Evolutionary conservation across 1,140 invertebrate genomes (phyloP), one percentile per base, ranked within the genome.

Genomic region (Drosophila tristis): DNA sequence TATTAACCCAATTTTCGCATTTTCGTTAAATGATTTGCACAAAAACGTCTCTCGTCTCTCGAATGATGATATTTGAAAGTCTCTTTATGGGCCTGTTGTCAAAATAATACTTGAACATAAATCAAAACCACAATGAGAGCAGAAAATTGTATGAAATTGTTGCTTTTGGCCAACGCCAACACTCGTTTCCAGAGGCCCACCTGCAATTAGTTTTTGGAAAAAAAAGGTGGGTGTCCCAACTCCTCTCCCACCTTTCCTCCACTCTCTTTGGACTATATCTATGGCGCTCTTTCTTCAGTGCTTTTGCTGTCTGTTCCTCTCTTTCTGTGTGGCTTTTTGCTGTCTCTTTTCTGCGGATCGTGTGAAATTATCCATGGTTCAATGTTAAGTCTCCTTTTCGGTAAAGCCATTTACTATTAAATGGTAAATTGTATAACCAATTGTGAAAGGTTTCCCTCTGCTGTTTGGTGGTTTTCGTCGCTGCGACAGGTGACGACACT

Each of bases 1-100:
- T 86, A 85, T 85, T 87, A 87, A 87, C 82, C 78, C 74, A 86
- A 86, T 85, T 80, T 85, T 80, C 68, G 39, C 35, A 65, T 78
- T 74, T 78, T 74, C 74, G 78, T 54, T 49, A 71, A 71, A 75
- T 75, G 45, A 63, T 74, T 74, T 75, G 71, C 72, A 65, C 79
- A 74, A 80, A 84, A 78, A 66, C 58, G 20, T 25, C 29, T 58
- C 54, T 9, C 31, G 16, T 16, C 16, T 16, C 9, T 39, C 35
- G 42, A 71, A 31, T 39, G 48, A 59, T 53, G 35, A 51, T 70
- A 75, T 66, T 73, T 74, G 68, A 86, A 85, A 76, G 64, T 80
- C 72, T 58, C 13, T 11, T 67, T 71, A 48, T 31, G 23, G 60
- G 35, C 47, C 57, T 68, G 70, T 61, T 79, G 76, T 72, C 77